phyloP scores from a whole-genome alignment of 2,888 invertebrate species.

The Drosophila fulvimacula region DNA sequence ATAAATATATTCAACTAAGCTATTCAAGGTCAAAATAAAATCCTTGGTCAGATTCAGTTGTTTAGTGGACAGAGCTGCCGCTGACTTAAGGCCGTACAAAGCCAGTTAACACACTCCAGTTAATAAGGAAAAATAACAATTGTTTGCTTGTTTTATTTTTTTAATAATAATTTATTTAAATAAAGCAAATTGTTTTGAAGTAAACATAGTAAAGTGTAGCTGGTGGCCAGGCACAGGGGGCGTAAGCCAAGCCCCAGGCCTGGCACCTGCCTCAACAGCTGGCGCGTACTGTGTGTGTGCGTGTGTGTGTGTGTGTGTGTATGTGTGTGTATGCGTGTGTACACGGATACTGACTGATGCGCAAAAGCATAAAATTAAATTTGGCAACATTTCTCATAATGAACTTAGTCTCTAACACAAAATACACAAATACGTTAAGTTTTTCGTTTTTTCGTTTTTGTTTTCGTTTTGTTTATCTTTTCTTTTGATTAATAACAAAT shows the following conservation, averaged over 20 bases:
- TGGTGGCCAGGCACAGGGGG: constrained; percentile 22
- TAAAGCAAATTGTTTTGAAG: constrained; percentile 71
- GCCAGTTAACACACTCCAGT: neutral
- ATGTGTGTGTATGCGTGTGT: constrained; percentile 14
- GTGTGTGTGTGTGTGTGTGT: constrained; percentile 4
- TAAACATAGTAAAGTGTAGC: constrained; percentile 70
- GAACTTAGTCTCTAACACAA: constrained; percentile 79
- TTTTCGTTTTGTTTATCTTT: constrained; percentile 6
- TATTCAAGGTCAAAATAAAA: neutral
- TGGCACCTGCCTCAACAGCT: constrained; percentile 55
- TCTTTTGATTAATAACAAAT: constrained; percentile 67
- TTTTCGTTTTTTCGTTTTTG: constrained; percentile 14
- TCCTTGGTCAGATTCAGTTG: neutral
- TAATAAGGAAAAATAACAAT: neutral
- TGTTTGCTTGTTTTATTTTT: constrained; percentile 11
- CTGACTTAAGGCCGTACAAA: neutral
- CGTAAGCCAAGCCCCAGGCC: constrained; percentile 1
- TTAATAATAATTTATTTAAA: constrained; percentile 74
- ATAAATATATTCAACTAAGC: too few species aligned
- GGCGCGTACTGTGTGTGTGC: constrained; percentile 21
- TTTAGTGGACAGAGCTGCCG: too few species aligned
- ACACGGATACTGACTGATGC: constrained; percentile 73
- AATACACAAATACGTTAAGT: constrained; percentile 49
- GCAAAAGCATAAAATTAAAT: constrained; percentile 76
- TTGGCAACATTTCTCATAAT: constrained; percentile 82